Conservation (phyloP, 2,888 invertebrate species). For the Willowsia nigromaculata region DNA sequence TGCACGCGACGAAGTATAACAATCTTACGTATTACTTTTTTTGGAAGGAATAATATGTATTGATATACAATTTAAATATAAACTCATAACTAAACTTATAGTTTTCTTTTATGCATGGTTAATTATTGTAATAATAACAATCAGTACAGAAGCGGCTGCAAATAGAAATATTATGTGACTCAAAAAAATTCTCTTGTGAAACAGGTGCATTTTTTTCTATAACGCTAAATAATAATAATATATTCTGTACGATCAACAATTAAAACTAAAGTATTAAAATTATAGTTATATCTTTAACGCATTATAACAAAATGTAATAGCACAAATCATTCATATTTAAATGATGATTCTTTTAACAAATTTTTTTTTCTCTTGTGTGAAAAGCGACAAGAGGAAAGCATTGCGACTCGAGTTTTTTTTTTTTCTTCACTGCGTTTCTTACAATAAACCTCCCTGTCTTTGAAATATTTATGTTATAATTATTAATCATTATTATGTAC, state of each 20-base stretch:
- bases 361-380: not conserved
- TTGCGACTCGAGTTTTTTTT: slow-evolving; percentile 59
- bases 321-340: not conserved
- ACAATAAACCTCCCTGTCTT: not conserved
- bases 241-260: not conserved
- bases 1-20: not conserved
- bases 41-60: not conserved
- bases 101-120: not conserved
- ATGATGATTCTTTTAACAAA: not conserved
- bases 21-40: not conserved
- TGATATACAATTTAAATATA: no score
- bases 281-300: not conserved
- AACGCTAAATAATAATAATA: no score
- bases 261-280: no score
- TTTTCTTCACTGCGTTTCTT: slow-evolving; percentile 26
- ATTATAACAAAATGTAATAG: not conserved
- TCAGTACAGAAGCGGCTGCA: slow-evolving; percentile 20
- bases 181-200: slow-evolving; percentile 6
- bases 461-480: not conserved
- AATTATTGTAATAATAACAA: not conserved
- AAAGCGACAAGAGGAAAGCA: slow-evolving; percentile 55
- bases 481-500: not conserved
- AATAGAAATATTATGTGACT: slow-evolving; percentile 2
- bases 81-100: no score
- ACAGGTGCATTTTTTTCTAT: slow-evolving; percentile 8